phyloP scores from a whole-genome alignment of 1,140 invertebrate species.

The Probaryconus sp. region DNA sequence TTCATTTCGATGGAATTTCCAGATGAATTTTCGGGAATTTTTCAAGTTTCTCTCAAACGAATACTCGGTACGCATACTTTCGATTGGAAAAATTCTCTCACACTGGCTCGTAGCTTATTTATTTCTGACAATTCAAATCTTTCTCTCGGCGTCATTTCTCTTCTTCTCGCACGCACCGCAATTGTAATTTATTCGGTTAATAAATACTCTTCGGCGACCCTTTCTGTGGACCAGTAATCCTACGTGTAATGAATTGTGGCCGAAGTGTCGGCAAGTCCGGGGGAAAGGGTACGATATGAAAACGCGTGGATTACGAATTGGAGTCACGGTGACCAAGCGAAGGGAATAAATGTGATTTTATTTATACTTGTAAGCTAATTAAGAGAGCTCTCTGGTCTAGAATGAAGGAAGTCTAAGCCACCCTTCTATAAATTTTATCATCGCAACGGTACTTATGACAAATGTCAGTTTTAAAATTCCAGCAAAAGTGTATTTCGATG shows the following conservation, averaged over 20 bases:
- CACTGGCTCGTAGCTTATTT: constrained; percentile 15
- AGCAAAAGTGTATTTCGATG: not conserved
- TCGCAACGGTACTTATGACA: not conserved
- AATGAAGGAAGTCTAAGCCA: too few relatives aligned
- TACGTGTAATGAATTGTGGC: constrained; percentile 58
- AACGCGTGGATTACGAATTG: constrained; percentile 30
- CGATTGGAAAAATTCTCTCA: constrained; percentile 34
- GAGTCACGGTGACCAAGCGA: constrained; percentile 12
- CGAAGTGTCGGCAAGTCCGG: constrained; percentile 37
- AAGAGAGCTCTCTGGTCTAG: too few relatives aligned
- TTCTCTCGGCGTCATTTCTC: constrained; percentile 11
- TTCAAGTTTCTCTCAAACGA: constrained; percentile 31
- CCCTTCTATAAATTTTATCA: constrained; percentile 11
- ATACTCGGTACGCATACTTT: constrained; percentile 37
- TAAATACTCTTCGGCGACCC: constrained; percentile 66
- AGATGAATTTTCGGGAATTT: constrained; percentile 39
- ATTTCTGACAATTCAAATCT: constrained; percentile 23
- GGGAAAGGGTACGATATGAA: constrained; percentile 23
- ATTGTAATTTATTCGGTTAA: constrained; percentile 70
- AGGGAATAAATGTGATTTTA: constrained; percentile 18
- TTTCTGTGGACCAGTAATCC: constrained; percentile 58
- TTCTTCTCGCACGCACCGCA: constrained; percentile 26
- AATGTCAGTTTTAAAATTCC: not conserved
- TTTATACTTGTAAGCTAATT: constrained; percentile 18
- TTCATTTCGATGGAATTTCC: too few relatives aligned